Evolutionary conservation across 2,888 invertebrate species (phyloP).

Genomic region (Esperia sulphurella): DNA sequence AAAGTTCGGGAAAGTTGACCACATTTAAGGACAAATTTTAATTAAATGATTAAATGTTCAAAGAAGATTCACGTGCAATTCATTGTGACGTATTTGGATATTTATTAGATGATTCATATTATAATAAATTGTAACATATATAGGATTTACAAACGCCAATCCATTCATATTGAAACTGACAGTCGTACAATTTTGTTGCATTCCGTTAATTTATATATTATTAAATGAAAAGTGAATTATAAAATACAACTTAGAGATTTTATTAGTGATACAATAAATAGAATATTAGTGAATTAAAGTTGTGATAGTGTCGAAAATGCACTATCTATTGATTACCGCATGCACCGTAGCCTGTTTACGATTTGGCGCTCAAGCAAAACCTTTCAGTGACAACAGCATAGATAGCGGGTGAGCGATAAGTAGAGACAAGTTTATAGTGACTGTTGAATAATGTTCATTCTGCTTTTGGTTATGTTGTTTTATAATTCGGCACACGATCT

Average conservation of each 20-base stretch:
- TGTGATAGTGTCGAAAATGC: not conserved
- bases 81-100: conserved; percentile 13
- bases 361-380: not conserved
- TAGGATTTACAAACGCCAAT: conserved; percentile 8
- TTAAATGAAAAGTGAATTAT: not conserved
- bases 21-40: conserved; percentile 18
- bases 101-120: conserved; percentile 14
- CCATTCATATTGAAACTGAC: conserved; percentile 9
- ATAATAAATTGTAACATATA: conserved; percentile 9
- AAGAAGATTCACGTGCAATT: not conserved
- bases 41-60: not conserved
- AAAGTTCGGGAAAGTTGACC: conserved; percentile 10
- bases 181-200: not conserved
- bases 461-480: too few relatives aligned
- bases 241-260: not conserved
- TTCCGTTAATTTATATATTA: not conserved
- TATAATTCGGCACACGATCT: too few relatives aligned
- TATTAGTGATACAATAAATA: not conserved
- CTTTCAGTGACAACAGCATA: not conserved
- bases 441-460: too few relatives aligned
- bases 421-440: too few relatives aligned
- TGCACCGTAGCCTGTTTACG: not conserved
- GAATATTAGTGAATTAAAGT: not conserved
- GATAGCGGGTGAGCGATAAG: not conserved
- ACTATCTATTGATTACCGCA: not conserved